Evolutionary conservation across 1,140 invertebrate genomes (phyloP).

Genomic region (Coelopa frigida): DNA sequence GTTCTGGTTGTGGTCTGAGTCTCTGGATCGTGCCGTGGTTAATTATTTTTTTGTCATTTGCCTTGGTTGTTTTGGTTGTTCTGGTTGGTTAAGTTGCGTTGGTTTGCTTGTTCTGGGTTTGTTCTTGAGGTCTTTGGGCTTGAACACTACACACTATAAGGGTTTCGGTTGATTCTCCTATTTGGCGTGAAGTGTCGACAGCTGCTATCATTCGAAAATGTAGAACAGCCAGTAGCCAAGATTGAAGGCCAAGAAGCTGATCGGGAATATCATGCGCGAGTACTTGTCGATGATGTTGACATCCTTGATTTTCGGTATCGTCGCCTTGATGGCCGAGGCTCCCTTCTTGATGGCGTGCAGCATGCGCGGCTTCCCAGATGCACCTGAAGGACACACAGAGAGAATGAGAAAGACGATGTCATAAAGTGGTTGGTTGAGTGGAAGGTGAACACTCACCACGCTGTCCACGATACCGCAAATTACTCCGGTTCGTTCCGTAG

Average conservation of each 20-base stretch:
- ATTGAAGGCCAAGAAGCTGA: constrained; percentile 91
- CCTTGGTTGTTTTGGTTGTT: too few relatives aligned
- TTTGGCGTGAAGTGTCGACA: constrained; percentile 19
- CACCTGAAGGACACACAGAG: constrained; percentile 36
- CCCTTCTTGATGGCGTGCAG: constrained; percentile 69
- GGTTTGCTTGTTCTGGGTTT: not conserved
- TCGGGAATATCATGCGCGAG: constrained; percentile 87
- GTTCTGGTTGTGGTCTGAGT: too few relatives aligned
- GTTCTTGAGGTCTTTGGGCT: not conserved
- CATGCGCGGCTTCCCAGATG: constrained; percentile 57
- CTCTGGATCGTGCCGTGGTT: not conserved
- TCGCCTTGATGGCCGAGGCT: constrained; percentile 68
- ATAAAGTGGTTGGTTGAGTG: too few relatives aligned
- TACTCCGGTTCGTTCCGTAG: constrained; percentile 48
- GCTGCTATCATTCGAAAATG: constrained; percentile 55
- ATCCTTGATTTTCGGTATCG: constrained; percentile 90
- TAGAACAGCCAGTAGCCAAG: constrained; percentile 93
- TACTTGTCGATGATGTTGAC: constrained; percentile 97
- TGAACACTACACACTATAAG: constrained; percentile 15
- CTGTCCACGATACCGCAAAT: constrained; percentile 54
- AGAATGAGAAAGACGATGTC: not conserved
- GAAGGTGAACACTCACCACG: constrained; percentile 43
- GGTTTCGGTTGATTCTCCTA: constrained; percentile 13
- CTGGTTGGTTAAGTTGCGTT: too few relatives aligned
- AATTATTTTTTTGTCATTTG: not conserved